A percentile compares a stretch with the other conserved stretches of the same genome.
Conservation (phyloP, 1,140 invertebrate species). For the Danaus plexippus region DNA sequence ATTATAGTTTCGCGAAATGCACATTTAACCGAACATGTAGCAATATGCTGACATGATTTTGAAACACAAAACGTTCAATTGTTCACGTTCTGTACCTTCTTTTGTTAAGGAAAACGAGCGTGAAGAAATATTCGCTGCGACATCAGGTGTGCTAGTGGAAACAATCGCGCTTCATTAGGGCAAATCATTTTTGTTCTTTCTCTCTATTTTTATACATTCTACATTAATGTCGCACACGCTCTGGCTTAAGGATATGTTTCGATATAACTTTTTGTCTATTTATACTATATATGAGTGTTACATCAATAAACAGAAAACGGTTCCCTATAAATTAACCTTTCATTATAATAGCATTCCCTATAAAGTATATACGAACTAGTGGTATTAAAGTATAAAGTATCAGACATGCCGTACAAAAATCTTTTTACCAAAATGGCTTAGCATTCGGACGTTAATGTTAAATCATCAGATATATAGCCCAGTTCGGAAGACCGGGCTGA, state of each 20-base stretch:
- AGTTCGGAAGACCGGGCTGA: slow-evolving; percentile 34
- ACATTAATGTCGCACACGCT: too few relatives aligned
- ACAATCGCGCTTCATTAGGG: slow-evolving; percentile 54
- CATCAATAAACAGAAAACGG: not conserved
- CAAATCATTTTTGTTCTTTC: slow-evolving; percentile 29
- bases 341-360: too few relatives aligned
- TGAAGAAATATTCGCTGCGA: slow-evolving; percentile 26
- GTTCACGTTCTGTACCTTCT: slow-evolving; percentile 11
- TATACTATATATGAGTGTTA: too few relatives aligned
- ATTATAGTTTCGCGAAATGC: too few relatives aligned
- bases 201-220: not conserved
- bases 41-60: slow-evolving; percentile 9
- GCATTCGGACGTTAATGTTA: slow-evolving; percentile 1
- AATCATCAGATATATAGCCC: slow-evolving; percentile 18
- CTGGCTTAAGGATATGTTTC: not conserved
- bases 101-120: slow-evolving; percentile 26
- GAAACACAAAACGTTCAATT: slow-evolving; percentile 17
- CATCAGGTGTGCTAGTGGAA: slow-evolving; percentile 47
- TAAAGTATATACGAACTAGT: not conserved
- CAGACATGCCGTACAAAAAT: too few relatives aligned
- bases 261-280: not conserved
- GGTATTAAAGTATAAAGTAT: not conserved
- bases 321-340: slow-evolving; percentile 1
- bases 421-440: too few relatives aligned
- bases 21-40: too few relatives aligned